Base-by-base conservation (phyloP, 2,113 vertebrate genomes). In the Synchiropus splendidus region DNA sequence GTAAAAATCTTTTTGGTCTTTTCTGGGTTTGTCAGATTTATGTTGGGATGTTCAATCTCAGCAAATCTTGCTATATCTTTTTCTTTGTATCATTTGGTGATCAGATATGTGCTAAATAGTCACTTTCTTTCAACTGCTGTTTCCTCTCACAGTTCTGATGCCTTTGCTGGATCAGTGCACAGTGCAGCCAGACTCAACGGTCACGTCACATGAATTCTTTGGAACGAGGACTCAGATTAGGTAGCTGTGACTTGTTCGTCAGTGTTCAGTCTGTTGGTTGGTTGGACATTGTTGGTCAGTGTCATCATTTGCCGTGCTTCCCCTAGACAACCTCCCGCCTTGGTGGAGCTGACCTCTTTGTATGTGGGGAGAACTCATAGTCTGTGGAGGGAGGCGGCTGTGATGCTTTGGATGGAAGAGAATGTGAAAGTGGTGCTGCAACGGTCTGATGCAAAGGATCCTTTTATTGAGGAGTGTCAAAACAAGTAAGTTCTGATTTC, bases 351-450 rank as follows among this genome's bases (percentile, higher is more conserved):
- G 78, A 85, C 87, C 0, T 73, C 83, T 31, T 84, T 99, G 17
- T 98, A 91, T 32, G 80, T 96, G n/a, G 93, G 89, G 40, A 86
- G 95, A 58, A 88, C 83, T 0, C 88, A 85, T 36, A 55, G 52
- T 39, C 74, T 98, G 42, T 99, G 94, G 95, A 94, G 89, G 70
- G 93, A 97, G 18, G 79, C 87, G 0, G 66, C 80, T 0, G 80
- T 89, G 41, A 88, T 98, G 85, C 82, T 86, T 12, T 99, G 95
- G 95, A 67, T 98, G 77, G 94, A 99, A 64, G 84, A 88, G 51
- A 87, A 79, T 0, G 90, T 92, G 17, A 86, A 48, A 0, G 81
- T 84, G 51, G 94, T 92, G 31, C 53, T 99, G 36, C 66, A 8
- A 17, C 72, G 80, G 35, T 91, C 94, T 42, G 90, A 98, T 1